Percentiles rank a stretch among this genome's conserved stretches.
Evolutionary conservation across 2,113 vertebrate genomes (phyloP).

Genomic region (Passer montanus): DNA sequence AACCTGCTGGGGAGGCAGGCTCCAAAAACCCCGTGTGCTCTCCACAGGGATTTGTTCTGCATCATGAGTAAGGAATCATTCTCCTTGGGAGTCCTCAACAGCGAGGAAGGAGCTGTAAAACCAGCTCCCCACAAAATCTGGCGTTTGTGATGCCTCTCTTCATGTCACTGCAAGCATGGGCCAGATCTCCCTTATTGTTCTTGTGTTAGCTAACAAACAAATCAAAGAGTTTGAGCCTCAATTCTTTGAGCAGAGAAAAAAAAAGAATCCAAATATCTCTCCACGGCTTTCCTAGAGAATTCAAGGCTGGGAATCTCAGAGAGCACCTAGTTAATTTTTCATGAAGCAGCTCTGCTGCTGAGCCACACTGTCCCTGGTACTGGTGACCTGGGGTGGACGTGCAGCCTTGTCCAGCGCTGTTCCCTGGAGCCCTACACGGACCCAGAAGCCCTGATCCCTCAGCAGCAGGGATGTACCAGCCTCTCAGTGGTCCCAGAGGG

Average conservation of each 20-base stretch:
- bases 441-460: neutral
- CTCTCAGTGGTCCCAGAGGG: neutral
- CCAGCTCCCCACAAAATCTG: neutral
- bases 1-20: neutral
- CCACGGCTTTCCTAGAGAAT: neutral
- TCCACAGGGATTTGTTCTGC: neutral
- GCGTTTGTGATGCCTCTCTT: neutral
- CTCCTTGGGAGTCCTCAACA: neutral
- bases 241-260: neutral
- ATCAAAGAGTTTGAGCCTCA: neutral
- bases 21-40: neutral
- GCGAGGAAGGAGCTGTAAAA: neutral
- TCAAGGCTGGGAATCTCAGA: neutral
- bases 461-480: neutral
- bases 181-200: neutral
- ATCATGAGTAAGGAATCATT: neutral
- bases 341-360: accelerated
- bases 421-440: accelerated
- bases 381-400: neutral
- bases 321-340: neutral
- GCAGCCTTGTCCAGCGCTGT: neutral
- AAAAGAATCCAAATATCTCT: neutral
- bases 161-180: neutral
- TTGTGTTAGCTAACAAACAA: neutral
- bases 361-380: accelerated